A percentile compares a stretch with the other conserved stretches of the same genome.
phyloP scores from a whole-genome alignment of 2,888 invertebrate species.

The Serripes groenlandicus region DNA sequence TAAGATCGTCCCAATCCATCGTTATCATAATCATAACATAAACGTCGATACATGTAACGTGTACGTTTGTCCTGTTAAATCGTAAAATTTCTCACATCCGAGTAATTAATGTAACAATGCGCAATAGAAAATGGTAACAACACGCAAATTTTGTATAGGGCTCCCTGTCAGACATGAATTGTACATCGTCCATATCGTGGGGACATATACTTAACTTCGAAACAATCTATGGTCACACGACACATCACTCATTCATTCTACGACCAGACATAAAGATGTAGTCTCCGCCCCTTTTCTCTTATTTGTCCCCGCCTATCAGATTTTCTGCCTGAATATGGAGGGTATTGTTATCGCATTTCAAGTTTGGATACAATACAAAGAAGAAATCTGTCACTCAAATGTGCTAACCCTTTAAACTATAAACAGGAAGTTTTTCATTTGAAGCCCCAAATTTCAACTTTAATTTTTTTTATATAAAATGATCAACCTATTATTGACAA shows the following conservation, averaged over 20 bases:
- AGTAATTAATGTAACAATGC: slow-evolving; percentile 69
- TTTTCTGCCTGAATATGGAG: slow-evolving; percentile 24
- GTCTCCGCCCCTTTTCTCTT: slow-evolving; percentile 46
- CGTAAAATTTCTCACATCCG: slow-evolving; percentile 64
- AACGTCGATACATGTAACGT: slow-evolving; percentile 56
- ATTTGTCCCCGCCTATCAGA: slow-evolving; percentile 31
- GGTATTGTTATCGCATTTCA: slow-evolving; percentile 20
- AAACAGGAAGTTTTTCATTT: too few species aligned
- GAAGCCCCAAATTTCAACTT: too few species aligned
- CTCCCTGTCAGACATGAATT: slow-evolving; percentile 58
- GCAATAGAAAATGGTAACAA: slow-evolving; percentile 61
- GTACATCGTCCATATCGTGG: slow-evolving; percentile 61
- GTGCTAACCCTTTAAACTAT: slow-evolving; percentile 6
- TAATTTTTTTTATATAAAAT: too few species aligned
- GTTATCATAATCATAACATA: slow-evolving; percentile 46
- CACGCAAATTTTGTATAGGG: slow-evolving; percentile 68
- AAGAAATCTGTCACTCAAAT: slow-evolving; percentile 9
- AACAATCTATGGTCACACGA: slow-evolving; percentile 65
- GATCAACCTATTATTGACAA: too few species aligned
- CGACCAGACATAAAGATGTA: slow-evolving; percentile 55
- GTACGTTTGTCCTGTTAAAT: slow-evolving; percentile 64
- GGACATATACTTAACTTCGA: slow-evolving; percentile 68
- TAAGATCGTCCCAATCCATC: slow-evolving; percentile 16
- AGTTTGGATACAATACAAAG: slow-evolving; percentile 17
- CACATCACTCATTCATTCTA: slow-evolving; percentile 67